Conservation (phyloP, 92 coral and sea anemone species). For the Epizoanthus ramosus region DNA sequence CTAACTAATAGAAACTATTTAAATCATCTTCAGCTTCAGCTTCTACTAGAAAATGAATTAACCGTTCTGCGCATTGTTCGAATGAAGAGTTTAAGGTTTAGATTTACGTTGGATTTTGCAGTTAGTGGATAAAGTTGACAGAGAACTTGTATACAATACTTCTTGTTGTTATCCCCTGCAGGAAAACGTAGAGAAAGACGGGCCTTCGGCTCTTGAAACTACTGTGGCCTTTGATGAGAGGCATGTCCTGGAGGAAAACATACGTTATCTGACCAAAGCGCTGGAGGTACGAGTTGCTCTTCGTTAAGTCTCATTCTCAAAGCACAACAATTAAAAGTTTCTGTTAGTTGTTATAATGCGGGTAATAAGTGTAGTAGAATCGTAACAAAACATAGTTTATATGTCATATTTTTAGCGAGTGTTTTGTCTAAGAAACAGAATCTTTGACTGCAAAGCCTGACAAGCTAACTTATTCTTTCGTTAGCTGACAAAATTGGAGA, state of each 20-base stretch:
- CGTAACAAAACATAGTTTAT: neutral
- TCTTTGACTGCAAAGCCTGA: neutral
- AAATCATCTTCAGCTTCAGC: too few species aligned
- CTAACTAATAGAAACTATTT: too few species aligned
- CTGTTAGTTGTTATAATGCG: too few species aligned
- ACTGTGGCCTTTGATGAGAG: conserved; percentile 88
- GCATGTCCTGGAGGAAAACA: conserved; percentile 79
- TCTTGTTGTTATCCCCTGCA: conserved; percentile 23
- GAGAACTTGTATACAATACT: too few species aligned
- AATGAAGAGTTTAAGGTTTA: too few species aligned
- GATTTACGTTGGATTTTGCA: too few species aligned
- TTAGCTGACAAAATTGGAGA: conserved; percentile 75
- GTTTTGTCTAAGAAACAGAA: neutral
- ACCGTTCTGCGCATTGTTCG: too few species aligned
- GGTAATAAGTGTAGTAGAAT: neutral
- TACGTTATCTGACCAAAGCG: conserved; percentile 81
- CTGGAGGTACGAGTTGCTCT: conserved; percentile 69
- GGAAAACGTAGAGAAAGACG: conserved; percentile 92
- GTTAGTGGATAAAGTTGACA: too few species aligned
- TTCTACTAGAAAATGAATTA: too few species aligned
- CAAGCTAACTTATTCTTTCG: neutral
- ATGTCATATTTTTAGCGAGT: too few species aligned
- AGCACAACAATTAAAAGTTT: neutral
- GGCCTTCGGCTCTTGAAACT: conserved; percentile 88
- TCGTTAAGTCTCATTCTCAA: neutral